Percentiles rank a stretch among this genome's conserved stretches.
Evolutionary conservation across 1,140 invertebrate species (phyloP).

Genomic region (Ectropis grisescens): DNA sequence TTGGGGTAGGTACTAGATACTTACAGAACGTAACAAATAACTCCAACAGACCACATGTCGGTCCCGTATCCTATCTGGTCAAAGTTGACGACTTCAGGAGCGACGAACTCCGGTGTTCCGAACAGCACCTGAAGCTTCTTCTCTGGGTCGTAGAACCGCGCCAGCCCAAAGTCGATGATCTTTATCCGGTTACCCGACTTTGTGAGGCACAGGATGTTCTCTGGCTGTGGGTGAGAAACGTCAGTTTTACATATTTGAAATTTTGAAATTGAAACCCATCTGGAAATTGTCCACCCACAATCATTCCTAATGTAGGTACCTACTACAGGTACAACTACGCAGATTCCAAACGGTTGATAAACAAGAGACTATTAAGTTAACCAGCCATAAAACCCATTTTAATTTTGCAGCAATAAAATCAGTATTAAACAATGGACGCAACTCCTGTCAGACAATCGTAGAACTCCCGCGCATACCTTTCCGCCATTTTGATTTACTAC

Average conservation of each 20-base stretch:
- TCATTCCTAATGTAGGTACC: too few relatives aligned
- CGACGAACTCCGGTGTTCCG: conserved; percentile 98
- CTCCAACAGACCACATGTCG: conserved; percentile 98
- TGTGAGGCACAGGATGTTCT: conserved; percentile 96
- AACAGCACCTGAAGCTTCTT: conserved; percentile 94
- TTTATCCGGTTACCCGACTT: conserved; percentile 97
- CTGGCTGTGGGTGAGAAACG: conserved; percentile 78
- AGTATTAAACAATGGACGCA: too few relatives aligned
- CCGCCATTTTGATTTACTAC: conserved; percentile 51
- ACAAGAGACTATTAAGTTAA: too few relatives aligned
- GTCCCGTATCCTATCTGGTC: conserved; percentile 95
- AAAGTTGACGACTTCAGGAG: conserved; percentile 98
- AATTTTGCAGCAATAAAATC: too few relatives aligned
- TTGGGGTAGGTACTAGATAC: too few relatives aligned
- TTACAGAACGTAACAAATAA: conserved; percentile 98
- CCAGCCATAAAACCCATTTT: too few relatives aligned
- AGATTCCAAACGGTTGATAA: too few relatives aligned
- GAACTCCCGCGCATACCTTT: conserved; percentile 45
- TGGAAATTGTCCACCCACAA: too few relatives aligned
- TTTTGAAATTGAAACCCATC: too few relatives aligned
- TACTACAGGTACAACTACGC: too few relatives aligned
- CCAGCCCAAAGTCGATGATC: conserved; percentile 97
- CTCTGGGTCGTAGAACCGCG: conserved; percentile 90
- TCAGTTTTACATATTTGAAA: neutral
- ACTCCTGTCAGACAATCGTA: conserved; percentile 37